Percentiles rank a stretch among this genome's conserved stretches.
These are phyloP conservation scores for Hippocampus abdominalis DNA, from an alignment of 2,113 vertebrate species.

Conservation along the genomic window DNA sequence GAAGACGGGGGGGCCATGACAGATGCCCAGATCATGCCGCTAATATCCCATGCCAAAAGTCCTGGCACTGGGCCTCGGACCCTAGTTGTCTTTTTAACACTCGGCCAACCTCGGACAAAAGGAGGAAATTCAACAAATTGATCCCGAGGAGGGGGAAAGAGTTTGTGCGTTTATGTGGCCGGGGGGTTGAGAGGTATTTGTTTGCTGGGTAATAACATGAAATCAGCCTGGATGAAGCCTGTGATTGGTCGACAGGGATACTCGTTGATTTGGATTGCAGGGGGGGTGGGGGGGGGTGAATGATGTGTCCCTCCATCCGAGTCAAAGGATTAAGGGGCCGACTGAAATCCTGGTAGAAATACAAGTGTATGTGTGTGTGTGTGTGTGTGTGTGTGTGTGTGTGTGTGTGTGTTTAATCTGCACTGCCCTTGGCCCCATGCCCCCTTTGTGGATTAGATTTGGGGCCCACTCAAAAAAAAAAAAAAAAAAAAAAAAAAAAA, in stretches of 20 bases:
- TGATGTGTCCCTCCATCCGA: constrained; percentile 25
- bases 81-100: constrained; percentile 60
- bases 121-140: constrained; percentile 71
- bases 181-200: background rate
- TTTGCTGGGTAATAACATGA: constrained; percentile 22
- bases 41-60: constrained; percentile 63
- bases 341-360: constrained; percentile 46
- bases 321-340: constrained; percentile 58
- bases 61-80: constrained; percentile 51
- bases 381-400: no score
- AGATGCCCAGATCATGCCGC: constrained; percentile 59
- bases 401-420: constrained; percentile 52
- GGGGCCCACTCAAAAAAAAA: constrained; percentile 28
- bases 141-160: constrained; percentile 38
- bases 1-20: constrained; percentile 42
- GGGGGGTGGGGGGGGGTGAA: constrained; percentile 21
- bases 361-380: constrained; percentile 12
- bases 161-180: background rate
- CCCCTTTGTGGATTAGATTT: constrained; percentile 46
- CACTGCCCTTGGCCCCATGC: constrained; percentile 58
- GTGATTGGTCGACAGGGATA: constrained; percentile 31
- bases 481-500: constrained; percentile 13
- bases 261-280: constrained; percentile 49
- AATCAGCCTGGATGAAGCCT: constrained; percentile 16
- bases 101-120: constrained; percentile 54